Evolutionary conservation across 2,888 invertebrate genomes (phyloP).

Genomic region (Cyclophora albipunctata): DNA sequence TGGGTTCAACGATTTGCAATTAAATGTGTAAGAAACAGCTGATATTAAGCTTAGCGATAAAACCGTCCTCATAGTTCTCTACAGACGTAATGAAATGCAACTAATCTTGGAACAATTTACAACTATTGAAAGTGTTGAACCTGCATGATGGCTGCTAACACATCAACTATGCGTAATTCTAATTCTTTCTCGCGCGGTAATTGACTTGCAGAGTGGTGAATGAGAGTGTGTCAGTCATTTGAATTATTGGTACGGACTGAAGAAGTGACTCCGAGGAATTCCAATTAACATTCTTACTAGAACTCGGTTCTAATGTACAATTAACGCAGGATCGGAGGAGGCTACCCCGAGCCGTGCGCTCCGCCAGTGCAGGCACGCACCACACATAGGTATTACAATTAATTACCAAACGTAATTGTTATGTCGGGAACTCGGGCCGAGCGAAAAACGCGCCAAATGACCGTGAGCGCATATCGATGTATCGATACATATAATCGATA

Average conservation of each 20-base stretch:
- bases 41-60: too few relatives aligned
- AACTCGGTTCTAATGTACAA: slow-evolving; percentile 9
- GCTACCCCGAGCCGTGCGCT: background rate
- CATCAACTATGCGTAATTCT: too few relatives aligned
- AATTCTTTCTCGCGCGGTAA: too few relatives aligned
- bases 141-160: too few relatives aligned
- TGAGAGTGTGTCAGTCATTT: too few relatives aligned
- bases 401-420: slow-evolving; percentile 43
- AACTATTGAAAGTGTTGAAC: too few relatives aligned
- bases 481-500: slow-evolving; percentile 73
- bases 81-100: too few relatives aligned
- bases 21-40: too few relatives aligned
- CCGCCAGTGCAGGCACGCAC: slow-evolving; percentile 4
- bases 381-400: slow-evolving; percentile 26
- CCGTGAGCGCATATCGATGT: slow-evolving; percentile 60
- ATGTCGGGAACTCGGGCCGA: slow-evolving; percentile 33
- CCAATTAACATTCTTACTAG: slow-evolving; percentile 7
- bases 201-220: too few relatives aligned
- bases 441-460: slow-evolving; percentile 61
- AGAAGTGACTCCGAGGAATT: slow-evolving; percentile 4
- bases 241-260: background rate
- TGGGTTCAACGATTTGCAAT: too few relatives aligned
- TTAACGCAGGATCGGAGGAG: background rate
- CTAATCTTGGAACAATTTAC: too few relatives aligned
- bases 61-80: too few relatives aligned